phyloP scores from a whole-genome alignment of 2,888 invertebrate genomes.

The Fragum sueziense region DNA sequence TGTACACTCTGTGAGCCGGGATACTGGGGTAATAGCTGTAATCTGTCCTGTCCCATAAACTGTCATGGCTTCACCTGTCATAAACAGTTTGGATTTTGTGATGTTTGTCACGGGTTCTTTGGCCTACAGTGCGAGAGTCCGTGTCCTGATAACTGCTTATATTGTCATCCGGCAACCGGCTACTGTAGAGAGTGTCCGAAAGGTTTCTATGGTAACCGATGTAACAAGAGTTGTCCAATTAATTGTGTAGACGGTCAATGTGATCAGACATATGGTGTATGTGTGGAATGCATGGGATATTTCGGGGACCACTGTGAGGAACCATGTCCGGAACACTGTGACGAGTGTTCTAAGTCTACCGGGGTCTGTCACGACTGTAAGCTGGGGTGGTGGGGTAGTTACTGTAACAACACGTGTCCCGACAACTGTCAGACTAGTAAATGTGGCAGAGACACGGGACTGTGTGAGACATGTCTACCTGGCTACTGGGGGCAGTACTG shows the following conservation, averaged over 20 bases:
- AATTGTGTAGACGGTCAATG: neutral
- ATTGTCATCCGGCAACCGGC: neutral
- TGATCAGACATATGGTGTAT: neutral
- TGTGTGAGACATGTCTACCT: neutral
- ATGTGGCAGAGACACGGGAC: neutral
- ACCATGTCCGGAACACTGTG: neutral
- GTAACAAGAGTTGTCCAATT: neutral
- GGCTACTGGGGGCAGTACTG: neutral
- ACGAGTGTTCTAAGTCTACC: neutral
- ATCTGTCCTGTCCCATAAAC: neutral
- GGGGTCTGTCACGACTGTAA: neutral
- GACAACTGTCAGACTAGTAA: neutral
- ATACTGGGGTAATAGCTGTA: neutral
- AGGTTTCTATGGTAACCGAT: neutral
- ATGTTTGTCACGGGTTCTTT: neutral
- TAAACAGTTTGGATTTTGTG: neutral
- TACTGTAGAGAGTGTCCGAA: neutral
- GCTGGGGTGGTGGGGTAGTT: neutral
- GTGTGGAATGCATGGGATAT: neutral
- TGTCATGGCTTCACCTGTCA: neutral
- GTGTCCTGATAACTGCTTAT: neutral
- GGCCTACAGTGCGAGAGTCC: neutral
- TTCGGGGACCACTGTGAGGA: neutral
- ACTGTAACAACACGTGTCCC: neutral
- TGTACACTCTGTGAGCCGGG: neutral